Base-by-base conservation (phyloP, 1,140 invertebrate genomes). In the Bombus confusus region DNA sequence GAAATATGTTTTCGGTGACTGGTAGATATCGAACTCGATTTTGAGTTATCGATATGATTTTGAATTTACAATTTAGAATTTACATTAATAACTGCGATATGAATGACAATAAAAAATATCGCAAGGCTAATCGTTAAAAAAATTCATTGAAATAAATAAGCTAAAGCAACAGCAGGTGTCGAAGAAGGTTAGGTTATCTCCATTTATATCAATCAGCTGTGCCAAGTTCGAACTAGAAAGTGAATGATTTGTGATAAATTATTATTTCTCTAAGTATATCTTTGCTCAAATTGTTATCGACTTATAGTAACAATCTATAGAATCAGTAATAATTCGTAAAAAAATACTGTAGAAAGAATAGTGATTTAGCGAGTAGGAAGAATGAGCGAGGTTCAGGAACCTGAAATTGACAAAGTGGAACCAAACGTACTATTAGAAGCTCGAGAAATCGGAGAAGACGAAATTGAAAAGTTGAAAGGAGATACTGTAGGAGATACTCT, bases 401-500 rank as follows among this genome's bases (percentile, higher is more conserved):
- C 31, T 28, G 68, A 85, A 22, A 79, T 15, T 62, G 77, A 80
- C 6, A 52, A 64, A 39, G 37, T 83, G 12, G 66, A 83, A 28
- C 8, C 83, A 18, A 74, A 15, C 1, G 31, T 82, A 10, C 75
- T 92, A 47, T 75, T 95, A 75, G 90, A 94, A 28, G 88, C 90
- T 3, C 85, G 90, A 75, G 93, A 96, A 80, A 91, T 96, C 47
- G 94, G 94, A 87, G 92, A 94, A 62, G 90, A 94, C 80, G 96
- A 96, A 86, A 92, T 95, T 68, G 91, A 94, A 86, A 96, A 95
- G 91, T 94, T 97, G 84, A 96, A 95, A 90, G 97, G 97, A 57
- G 97, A 98, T 94, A 96, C 96, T 39, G 96, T 98, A 57, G 97
- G 97, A 52, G 95, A 97, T 84, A 98, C 97, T 1, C 95, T 97